Evolutionary conservation across 2,888 invertebrate genomes (phyloP).

Genomic region (Trachelus troglodyta): DNA sequence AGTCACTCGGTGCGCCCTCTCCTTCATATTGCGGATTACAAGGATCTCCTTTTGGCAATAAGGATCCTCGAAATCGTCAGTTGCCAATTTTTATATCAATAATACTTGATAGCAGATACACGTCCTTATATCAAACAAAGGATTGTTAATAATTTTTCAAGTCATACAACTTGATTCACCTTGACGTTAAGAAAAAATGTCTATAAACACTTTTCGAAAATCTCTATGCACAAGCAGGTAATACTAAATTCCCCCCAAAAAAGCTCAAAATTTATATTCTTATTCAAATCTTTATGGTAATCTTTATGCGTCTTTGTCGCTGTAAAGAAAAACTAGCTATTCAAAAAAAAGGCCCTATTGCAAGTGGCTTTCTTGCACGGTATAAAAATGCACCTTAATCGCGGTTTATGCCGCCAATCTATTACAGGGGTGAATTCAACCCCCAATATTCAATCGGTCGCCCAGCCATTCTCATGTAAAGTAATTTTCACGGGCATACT

Average conservation of each 20-base stretch:
- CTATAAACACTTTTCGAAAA: not conserved
- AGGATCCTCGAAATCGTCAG: not conserved
- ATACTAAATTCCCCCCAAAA: not conserved
- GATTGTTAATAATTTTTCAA: not conserved
- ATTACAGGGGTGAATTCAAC: slow-evolving; percentile 33
- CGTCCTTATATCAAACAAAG: not conserved
- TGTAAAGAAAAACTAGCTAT: not conserved
- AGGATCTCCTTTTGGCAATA: slow-evolving; percentile 27
- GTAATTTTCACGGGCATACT: slow-evolving; percentile 38
- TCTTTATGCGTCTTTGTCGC: not conserved
- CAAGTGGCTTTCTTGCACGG: not conserved
- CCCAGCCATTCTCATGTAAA: slow-evolving; percentile 54
- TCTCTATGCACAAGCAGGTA: not conserved
- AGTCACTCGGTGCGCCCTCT: slow-evolving; percentile 52
- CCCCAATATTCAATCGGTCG: slow-evolving; percentile 28
- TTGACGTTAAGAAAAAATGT: not conserved
- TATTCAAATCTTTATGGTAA: not conserved
- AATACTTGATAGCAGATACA: not conserved
- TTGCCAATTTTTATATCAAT: not conserved
- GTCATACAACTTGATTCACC: not conserved
- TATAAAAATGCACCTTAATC: slow-evolving; percentile 35
- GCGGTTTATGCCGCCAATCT: slow-evolving; percentile 51
- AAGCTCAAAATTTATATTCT: not conserved
- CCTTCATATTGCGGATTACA: slow-evolving; percentile 49
- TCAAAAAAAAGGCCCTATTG: not conserved